Conservation (phyloP, 2,888 invertebrate genomes). For the Stictocephala bisonia region DNA sequence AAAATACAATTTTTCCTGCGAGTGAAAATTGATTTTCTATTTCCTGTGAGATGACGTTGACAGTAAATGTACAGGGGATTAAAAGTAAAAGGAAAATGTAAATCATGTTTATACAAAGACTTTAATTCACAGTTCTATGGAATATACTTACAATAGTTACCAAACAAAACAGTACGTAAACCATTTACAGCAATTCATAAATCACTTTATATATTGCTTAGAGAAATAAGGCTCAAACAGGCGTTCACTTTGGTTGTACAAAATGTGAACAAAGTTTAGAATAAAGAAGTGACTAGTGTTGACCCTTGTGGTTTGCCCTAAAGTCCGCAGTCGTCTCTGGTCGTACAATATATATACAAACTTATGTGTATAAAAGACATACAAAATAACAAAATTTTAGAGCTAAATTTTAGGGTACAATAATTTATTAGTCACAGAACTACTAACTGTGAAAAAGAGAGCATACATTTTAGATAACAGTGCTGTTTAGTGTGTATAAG, state of each 20-base stretch:
- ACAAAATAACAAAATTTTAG: constrained; percentile 22
- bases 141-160: constrained; percentile 48
- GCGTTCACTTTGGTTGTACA: constrained; percentile 41
- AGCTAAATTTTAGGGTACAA: no score
- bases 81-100: neutral
- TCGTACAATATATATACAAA: constrained; percentile 30
- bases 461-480: no score
- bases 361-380: constrained; percentile 21
- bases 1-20: no score
- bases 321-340: neutral
- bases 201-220: constrained; percentile 47
- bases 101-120: constrained; percentile 45
- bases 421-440: no score
- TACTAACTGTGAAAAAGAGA: no score
- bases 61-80: no score
- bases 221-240: constrained; percentile 50
- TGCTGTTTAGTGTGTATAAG: no score
- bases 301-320: constrained; percentile 1
- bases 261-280: constrained; percentile 32
- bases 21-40: no score
- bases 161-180: constrained; percentile 45
- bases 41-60: no score
- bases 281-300: constrained; percentile 34
- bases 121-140: constrained; percentile 50
- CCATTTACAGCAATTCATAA: constrained; percentile 45